Evolutionary conservation across 2,888 invertebrate species (phyloP).

Genomic region (Latrodectus hesperus): DNA sequence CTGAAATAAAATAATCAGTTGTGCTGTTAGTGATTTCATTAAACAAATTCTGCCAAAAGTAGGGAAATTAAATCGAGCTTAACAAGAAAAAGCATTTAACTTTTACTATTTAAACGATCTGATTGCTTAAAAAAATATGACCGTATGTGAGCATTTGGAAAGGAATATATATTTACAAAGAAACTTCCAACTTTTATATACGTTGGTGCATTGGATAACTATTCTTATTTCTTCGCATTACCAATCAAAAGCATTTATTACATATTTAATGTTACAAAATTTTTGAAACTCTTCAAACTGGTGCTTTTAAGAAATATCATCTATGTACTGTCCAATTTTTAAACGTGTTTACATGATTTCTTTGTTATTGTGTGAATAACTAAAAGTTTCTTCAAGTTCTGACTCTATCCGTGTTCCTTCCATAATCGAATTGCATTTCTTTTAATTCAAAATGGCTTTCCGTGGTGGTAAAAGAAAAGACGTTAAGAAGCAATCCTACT

Average conservation of each 20-base stretch:
- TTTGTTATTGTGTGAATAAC: neutral
- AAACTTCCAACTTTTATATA: neutral
- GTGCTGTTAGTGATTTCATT: conserved; percentile 2
- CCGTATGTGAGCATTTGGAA: neutral
- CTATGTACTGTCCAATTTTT: neutral
- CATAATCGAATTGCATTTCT: neutral
- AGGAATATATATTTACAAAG: neutral
- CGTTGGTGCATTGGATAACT: neutral
- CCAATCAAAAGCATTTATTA: neutral
- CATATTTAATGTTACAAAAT: neutral
- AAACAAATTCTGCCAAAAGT: neutral
- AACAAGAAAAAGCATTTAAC: neutral
- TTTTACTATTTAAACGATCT: conserved; percentile 3
- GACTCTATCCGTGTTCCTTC: neutral
- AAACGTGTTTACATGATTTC: neutral
- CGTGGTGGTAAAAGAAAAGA: conserved; percentile 71
- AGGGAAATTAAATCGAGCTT: neutral
- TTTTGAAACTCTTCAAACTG: neutral
- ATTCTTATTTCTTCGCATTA: neutral
- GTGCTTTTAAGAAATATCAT: neutral
- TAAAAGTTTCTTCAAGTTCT: neutral
- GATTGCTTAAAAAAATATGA: neutral
- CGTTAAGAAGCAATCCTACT: conserved; percentile 76
- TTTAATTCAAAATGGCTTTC: conserved; percentile 70
- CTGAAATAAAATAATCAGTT: neutral